These are phyloP conservation scores for Campoletis sonorensis DNA, from an alignment of 1,140 invertebrate genomes.

Conservation along the genomic window DNA sequence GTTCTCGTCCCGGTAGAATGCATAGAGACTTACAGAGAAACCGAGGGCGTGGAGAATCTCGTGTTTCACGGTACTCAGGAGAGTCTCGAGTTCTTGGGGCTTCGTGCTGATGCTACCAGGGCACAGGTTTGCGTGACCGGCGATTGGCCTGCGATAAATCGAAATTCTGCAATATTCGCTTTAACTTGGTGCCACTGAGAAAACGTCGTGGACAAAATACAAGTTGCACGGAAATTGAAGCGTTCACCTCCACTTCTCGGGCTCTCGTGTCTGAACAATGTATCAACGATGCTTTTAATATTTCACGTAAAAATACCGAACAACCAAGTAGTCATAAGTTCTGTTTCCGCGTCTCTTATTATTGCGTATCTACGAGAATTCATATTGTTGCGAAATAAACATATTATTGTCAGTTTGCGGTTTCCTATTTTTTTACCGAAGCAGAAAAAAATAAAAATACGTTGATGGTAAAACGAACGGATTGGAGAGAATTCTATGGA, in stretches of 20 bases:
- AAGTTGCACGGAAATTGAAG: slow-evolving; percentile 20
- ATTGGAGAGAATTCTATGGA: no score
- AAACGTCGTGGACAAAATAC: neutral
- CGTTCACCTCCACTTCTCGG: neutral
- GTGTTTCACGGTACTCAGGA: slow-evolving; percentile 98
- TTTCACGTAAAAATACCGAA: neutral
- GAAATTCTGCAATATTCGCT: slow-evolving; percentile 44
- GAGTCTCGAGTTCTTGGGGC: slow-evolving; percentile 92
- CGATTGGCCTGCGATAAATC: slow-evolving; percentile 89
- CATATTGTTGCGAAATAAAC: no score
- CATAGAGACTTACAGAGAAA: slow-evolving; percentile 96
- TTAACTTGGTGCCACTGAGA: slow-evolving; percentile 16
- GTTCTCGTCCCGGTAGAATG: slow-evolving; percentile 92
- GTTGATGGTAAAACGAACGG: no score
- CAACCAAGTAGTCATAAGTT: no score
- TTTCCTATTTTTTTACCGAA: no score
- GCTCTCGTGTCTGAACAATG: neutral
- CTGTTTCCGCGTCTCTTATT: no score
- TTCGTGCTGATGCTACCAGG: slow-evolving; percentile 96
- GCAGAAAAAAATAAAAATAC: no score
- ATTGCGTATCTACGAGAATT: no score
- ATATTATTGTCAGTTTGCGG: no score
- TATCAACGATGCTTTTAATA: slow-evolving; percentile 23
- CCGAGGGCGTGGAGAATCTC: slow-evolving; percentile 98
- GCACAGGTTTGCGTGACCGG: slow-evolving; percentile 98